These are phyloP conservation scores for Heliocidaris erythrogramma DNA, from an alignment of 35 echinoderm and acorn worm species.

Conservation along the genomic window DNA sequence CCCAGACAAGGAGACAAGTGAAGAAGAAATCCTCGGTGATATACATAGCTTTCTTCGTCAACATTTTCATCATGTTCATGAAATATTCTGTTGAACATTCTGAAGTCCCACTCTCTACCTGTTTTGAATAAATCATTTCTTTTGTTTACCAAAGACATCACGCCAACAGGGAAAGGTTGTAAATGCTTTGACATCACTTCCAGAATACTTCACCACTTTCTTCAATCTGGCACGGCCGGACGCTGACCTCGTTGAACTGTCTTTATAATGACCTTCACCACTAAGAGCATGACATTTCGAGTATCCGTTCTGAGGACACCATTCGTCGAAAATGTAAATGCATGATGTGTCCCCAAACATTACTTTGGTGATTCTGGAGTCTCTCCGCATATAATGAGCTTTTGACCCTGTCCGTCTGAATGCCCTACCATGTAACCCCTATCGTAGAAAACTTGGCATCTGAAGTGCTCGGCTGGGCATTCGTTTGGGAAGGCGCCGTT, in stretches of 20 bases:
- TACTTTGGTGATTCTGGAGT: background rate
- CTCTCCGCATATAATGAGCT: background rate
- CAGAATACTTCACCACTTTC: background rate
- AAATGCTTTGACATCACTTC: background rate
- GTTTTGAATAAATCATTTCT: background rate
- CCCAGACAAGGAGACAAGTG: no score
- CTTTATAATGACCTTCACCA: background rate
- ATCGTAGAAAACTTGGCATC: background rate
- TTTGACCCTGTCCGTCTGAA: background rate
- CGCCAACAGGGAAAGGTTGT: background rate
- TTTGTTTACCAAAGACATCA: background rate
- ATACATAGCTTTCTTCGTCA: no score
- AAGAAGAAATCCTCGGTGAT: no score
- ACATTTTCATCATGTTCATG: no score
- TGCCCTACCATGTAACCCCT: background rate
- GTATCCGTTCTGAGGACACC: background rate
- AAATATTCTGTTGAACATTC: no score
- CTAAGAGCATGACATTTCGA: background rate
- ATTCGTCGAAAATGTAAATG: background rate
- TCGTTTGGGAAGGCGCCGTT: background rate
- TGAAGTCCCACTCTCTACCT: no score
- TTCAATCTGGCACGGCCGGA: background rate
- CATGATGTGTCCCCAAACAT: constrained; percentile 1
- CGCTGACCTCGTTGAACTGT: background rate
- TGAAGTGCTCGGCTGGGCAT: background rate